Conservation (phyloP, 1,140 invertebrate genomes). For the Berghia stephanieae region DNA sequence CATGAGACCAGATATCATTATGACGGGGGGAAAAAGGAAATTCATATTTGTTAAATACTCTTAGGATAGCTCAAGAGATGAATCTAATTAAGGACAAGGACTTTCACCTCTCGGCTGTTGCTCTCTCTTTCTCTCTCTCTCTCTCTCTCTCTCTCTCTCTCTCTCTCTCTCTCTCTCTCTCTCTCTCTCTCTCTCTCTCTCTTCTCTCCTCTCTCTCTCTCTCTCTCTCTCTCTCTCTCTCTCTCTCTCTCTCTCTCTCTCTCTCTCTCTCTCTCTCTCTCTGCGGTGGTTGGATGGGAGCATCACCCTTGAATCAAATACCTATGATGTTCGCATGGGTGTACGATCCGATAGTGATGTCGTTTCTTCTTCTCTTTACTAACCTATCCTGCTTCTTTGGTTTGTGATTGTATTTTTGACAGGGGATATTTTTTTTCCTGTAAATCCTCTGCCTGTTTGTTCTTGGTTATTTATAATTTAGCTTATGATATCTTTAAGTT, state of each 20-base stretch:
- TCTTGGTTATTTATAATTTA: too few species aligned
- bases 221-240: too few species aligned
- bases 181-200: not conserved
- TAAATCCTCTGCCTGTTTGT: too few species aligned
- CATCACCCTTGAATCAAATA: not conserved
- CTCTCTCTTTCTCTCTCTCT: not conserved
- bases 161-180: not conserved
- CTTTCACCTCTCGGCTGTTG: not conserved
- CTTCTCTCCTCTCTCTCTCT: not conserved
- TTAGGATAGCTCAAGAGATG: too few species aligned
- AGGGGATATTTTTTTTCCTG: too few species aligned
- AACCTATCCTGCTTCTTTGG: too few species aligned
- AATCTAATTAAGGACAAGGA: not conserved
- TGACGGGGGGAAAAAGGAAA: constrained; percentile 9
- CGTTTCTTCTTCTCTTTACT: not conserved
- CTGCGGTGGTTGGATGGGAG: not conserved
- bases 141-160: not conserved
- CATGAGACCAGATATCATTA: not conserved
- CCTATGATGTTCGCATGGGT: not conserved
- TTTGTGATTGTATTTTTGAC: too few species aligned
- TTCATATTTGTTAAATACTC: constrained; percentile 4
- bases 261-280: not conserved
- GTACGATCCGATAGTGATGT: not conserved
- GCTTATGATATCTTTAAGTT: not conserved
- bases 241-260: not conserved